Evolutionary conservation across 2,888 invertebrate genomes (phyloP).

Genomic region (Cinara cedri): DNA sequence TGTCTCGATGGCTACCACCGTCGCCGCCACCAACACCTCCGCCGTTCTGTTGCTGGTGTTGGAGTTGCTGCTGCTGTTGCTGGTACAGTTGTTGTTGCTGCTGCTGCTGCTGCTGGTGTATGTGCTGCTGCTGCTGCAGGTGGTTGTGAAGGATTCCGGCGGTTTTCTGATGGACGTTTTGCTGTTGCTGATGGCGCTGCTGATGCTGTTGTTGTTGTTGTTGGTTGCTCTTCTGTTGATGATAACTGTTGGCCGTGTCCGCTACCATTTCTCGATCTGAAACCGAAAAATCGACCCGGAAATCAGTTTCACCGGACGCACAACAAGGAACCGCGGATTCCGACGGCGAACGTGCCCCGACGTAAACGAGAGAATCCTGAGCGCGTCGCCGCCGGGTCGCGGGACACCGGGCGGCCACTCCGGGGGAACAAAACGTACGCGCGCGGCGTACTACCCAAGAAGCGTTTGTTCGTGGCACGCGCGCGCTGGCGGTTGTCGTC

Average conservation of each 20-base stretch:
- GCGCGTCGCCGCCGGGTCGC: too few species aligned
- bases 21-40: conserved; percentile 62
- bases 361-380: too few species aligned
- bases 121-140: conserved; percentile 65
- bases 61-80: not conserved
- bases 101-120: conserved; percentile 2
- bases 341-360: too few species aligned
- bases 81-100: conserved; percentile 64
- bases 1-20: not conserved
- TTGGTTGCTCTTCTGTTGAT: conserved; percentile 48
- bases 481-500: too few species aligned
- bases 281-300: not conserved
- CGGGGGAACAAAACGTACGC: too few species aligned
- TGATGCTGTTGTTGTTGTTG: conserved; percentile 22
- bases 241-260: conserved; percentile 31
- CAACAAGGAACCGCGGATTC: too few species aligned
- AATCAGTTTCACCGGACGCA: not conserved
- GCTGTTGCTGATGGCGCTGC: conserved; percentile 63
- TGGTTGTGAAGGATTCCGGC: not conserved
- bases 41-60: conserved; percentile 75
- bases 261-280: conserved; percentile 52
- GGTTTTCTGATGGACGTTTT: conserved; percentile 16
- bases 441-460: too few species aligned
- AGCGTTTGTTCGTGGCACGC: too few species aligned
- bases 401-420: too few species aligned